Conservation (phyloP, 30 jellyfish, hydroid and myxozoan genomes). For the Aurelia coerulea region DNA sequence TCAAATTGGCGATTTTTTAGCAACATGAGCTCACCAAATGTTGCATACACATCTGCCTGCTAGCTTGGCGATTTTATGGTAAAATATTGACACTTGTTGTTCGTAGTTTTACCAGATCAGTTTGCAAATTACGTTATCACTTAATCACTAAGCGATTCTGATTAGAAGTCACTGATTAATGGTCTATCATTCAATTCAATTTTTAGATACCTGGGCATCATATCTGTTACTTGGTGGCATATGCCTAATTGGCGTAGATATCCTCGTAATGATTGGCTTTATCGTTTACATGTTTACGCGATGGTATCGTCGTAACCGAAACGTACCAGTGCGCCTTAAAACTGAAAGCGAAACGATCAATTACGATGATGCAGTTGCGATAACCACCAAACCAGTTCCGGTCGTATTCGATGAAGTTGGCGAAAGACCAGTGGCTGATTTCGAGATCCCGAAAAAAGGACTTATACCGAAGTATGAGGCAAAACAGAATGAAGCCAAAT, state of each 20-base stretch:
- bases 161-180: not conserved
- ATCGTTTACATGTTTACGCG: not conserved
- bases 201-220: conserved; percentile 30
- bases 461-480: too few species aligned
- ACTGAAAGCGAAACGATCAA: conserved; percentile 29
- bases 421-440: not conserved
- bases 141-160: too few species aligned
- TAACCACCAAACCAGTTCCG: conserved; percentile 34
- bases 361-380: conserved; percentile 35
- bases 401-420: conserved; percentile 2
- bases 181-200: not conserved
- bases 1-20: too few species aligned
- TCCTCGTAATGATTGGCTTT: conserved; percentile 3
- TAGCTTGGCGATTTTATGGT: not conserved
- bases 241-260: conserved; percentile 16
- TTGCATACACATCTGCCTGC: not conserved
- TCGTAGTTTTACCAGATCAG: too few species aligned
- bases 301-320: conserved; percentile 13
- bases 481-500: not conserved
- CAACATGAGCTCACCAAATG: too few species aligned
- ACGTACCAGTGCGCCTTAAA: not conserved
- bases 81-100: too few species aligned
- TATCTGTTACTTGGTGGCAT: conserved; percentile 20
- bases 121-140: too few species aligned
- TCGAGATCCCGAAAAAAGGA: not conserved